Conservation (phyloP, 30 jellyfish, hydroid and myxozoan species). For the Catostylus mosaicus region DNA sequence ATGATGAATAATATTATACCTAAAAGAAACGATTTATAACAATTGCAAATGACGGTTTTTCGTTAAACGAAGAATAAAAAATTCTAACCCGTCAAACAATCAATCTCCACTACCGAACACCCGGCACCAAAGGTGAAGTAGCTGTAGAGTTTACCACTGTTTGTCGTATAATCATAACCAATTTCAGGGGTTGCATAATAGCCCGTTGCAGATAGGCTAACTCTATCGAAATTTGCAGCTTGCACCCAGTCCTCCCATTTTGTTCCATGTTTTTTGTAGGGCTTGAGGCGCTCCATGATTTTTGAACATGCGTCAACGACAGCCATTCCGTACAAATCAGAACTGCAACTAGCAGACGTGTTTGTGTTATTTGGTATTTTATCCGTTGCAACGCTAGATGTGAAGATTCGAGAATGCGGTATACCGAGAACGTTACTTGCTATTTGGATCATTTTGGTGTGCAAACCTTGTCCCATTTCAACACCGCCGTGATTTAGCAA, state of each 20-base stretch:
- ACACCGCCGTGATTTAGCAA: conserved; percentile 38
- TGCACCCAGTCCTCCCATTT: conserved; percentile 38
- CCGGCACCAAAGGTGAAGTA: conserved; percentile 42
- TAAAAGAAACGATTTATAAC: no score
- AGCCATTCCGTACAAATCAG: conserved; percentile 51
- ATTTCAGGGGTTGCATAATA: conserved; percentile 27
- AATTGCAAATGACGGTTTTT: no score
- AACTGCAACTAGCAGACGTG: conserved; percentile 18
- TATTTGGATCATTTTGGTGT: no score
- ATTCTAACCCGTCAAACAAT: conserved; percentile 36
- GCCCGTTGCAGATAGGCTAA: conserved; percentile 42
- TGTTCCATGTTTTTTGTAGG: conserved; percentile 12
- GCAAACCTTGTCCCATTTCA: conserved; percentile 63
- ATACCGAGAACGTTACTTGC: conserved; percentile 14
- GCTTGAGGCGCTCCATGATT: conserved; percentile 23
- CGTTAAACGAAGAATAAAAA: no score
- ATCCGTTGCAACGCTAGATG: conserved; percentile 13
- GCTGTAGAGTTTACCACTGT: conserved; percentile 14
- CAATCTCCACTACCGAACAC: conserved; percentile 44
- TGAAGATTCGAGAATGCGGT: conserved; percentile 5
- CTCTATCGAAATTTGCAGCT: conserved; percentile 27
- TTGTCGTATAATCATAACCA: conserved; percentile 27
- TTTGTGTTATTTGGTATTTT: conserved; percentile 17
- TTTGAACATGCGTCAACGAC: conserved; percentile 23
- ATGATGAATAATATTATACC: no score